Conservation (phyloP, 2,888 invertebrate genomes). For the Parthenolecanium corni region DNA sequence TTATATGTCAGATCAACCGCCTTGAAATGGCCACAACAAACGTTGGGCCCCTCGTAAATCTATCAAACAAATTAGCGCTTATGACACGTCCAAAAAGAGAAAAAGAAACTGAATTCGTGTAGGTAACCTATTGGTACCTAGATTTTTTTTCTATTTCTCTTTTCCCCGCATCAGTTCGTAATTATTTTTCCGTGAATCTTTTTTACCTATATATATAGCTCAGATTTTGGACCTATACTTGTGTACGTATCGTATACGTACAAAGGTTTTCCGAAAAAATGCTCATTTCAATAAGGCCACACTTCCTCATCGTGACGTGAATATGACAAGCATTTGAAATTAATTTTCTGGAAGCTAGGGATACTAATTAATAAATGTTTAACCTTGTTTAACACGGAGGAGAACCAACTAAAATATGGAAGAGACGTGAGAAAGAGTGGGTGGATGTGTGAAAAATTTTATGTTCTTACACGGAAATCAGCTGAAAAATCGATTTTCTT, state of each 20-base stretch:
- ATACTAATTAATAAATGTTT: too few relatives aligned
- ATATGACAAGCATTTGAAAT: conserved; percentile 25
- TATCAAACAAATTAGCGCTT: conserved; percentile 29
- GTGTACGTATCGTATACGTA: too few relatives aligned
- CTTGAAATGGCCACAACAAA: conserved; percentile 17
- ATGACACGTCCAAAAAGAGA: conserved; percentile 20
- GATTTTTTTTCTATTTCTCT: background rate
- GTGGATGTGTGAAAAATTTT: too few relatives aligned
- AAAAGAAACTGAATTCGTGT: conserved; percentile 3
- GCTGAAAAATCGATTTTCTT: too few relatives aligned
- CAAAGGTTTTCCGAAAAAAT: background rate
- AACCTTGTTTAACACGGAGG: too few relatives aligned
- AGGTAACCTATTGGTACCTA: conserved; percentile 18
- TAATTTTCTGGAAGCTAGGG: conserved; percentile 19
- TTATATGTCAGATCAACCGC: conserved; percentile 28
- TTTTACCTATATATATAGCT: background rate
- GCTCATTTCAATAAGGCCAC: background rate
- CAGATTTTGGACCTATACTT: background rate
- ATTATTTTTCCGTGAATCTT: conserved; percentile 8
- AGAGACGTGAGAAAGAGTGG: too few relatives aligned
- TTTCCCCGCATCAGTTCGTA: conserved; percentile 17
- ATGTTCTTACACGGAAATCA: too few relatives aligned
- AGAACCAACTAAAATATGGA: too few relatives aligned
- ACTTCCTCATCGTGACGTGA: conserved; percentile 8
- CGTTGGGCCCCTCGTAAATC: conserved; percentile 27